Base-by-base conservation (phyloP, 2,797 vertebrate species). In the Anomalospiza imberbis region DNA sequence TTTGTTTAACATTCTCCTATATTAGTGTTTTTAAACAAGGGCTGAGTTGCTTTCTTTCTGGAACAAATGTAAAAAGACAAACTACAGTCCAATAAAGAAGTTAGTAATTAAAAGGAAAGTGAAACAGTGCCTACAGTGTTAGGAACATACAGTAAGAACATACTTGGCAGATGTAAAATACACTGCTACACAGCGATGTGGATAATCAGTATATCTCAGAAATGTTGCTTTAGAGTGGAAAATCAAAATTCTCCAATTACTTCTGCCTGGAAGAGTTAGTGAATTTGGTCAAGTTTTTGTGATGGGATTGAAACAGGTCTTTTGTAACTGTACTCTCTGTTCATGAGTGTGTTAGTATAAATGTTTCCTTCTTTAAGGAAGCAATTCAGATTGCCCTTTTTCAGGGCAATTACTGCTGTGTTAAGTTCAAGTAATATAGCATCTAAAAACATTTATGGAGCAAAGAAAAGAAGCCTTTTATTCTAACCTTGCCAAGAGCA, bases 401-500 rank as follows among this genome's bases (percentile, higher is more conserved):
- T 90, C 88, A 75, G 85, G 91, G 87, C 81, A 95, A 94, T 96
- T 96, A 97, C 93, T 95, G 88, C 93, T 95, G 63, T 96, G 91
- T 96, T 95, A 97, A 96, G 94, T 96, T 94, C 88, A 89, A 95
- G 53, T 95, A 94, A 95, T 96, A 89, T 77, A 97, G 94, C 84
- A 95, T 77, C 88, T 93, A 89, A 83, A 97, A 96, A 97, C 93
- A 88, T 97, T 96, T 97, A 94, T 90, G 91, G 83, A 96, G 75
- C 84, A 94, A 94, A 96, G 91, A 89, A 94, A 96, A 93, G 77
- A 96, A 85, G 78, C 75, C 70, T 97, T 96, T 97, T 97, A 94
- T 95, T 97, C 95, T 96, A 96, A 94, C 92, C 96, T 95, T 97
- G 86, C 96, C 94, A 94, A 94, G 77, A 97, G 93, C 96, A 96